Conservation (phyloP, 2,888 invertebrate genomes). For the Caenorhabditis japonica region DNA sequence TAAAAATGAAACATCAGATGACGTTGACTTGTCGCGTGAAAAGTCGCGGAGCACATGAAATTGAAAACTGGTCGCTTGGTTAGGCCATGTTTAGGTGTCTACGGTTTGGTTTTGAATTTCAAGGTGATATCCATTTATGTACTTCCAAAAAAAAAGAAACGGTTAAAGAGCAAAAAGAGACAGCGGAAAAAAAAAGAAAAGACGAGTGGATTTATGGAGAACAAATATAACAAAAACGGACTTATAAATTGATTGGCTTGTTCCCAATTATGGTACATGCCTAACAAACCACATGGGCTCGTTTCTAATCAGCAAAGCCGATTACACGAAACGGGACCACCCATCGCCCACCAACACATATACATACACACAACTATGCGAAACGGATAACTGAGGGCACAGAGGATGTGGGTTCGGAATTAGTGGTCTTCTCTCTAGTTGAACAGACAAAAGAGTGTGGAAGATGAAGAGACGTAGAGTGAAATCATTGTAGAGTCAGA, state of each 20-base stretch:
- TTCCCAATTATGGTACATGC: too few relatives aligned
- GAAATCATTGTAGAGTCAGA: conserved; percentile 48
- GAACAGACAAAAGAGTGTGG: conserved; percentile 14
- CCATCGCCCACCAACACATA: too few relatives aligned
- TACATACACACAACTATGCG: conserved; percentile 35
- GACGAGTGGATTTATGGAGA: conserved; percentile 5
- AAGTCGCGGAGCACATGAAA: conserved; percentile 29
- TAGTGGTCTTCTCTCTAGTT: conserved; percentile 44
- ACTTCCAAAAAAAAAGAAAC: conserved; percentile 16
- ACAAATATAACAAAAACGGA: too few relatives aligned
- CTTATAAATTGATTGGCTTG: too few relatives aligned
- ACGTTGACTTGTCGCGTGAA: conserved; percentile 29
- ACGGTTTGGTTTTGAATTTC: conserved; percentile 29
- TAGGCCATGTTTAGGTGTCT: conserved; percentile 10
- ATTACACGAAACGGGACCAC: too few relatives aligned
- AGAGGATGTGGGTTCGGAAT: conserved; percentile 54
- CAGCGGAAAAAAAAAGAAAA: conserved; percentile 11
- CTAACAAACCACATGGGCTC: too few relatives aligned
- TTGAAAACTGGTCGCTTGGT: conserved; percentile 36
- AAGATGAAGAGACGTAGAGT: conserved; percentile 16
- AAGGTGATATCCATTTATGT: conserved; percentile 38
- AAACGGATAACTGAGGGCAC: conserved; percentile 48
- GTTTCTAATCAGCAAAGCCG: too few relatives aligned
- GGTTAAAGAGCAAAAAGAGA: conserved; percentile 15
- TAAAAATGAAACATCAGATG: conserved; percentile 7